Evolutionary conservation across 2,888 invertebrate species (phyloP).

Genomic region (Calephelis perditalis): DNA sequence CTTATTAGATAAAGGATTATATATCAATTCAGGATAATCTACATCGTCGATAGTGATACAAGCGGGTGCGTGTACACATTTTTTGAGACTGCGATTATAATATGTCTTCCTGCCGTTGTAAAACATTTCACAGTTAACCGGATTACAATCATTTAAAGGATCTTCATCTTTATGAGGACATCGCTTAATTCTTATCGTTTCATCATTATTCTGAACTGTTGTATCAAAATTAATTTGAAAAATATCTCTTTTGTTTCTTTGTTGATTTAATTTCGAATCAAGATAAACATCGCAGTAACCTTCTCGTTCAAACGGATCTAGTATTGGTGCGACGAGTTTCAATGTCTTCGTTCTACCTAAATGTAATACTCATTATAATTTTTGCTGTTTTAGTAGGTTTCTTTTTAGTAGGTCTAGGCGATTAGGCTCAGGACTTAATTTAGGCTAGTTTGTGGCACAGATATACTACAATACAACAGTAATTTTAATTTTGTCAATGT

Average conservation of each 20-base stretch:
- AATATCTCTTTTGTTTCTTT: constrained; percentile 40
- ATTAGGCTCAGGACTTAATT: too few species aligned
- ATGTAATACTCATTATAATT: too few species aligned
- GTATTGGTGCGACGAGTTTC: constrained; percentile 49
- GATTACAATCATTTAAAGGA: constrained; percentile 52
- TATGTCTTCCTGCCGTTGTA: constrained; percentile 52
- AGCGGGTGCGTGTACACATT: constrained; percentile 41
- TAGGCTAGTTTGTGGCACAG: too few species aligned
- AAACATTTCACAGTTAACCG: constrained; percentile 54
- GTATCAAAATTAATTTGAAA: constrained; percentile 56
- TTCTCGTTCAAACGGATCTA: constrained; percentile 45
- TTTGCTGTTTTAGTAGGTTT: too few species aligned
- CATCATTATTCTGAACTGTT: constrained; percentile 31
- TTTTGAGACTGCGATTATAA: constrained; percentile 39
- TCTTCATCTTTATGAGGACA: constrained; percentile 52
- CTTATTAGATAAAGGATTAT: constrained; percentile 46
- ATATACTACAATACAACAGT: too few species aligned
- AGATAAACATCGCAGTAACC: constrained; percentile 52
- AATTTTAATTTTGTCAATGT: too few species aligned
- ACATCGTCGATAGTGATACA: constrained; percentile 36
- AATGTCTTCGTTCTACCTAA: constrained; percentile 44
- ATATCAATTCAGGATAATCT: constrained; percentile 38
- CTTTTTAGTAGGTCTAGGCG: too few species aligned
- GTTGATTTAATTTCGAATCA: constrained; percentile 43
- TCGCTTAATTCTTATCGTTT: constrained; percentile 30